Conservation (phyloP, 2,888 invertebrate species). For the Alviniconcha strummeri region DNA sequence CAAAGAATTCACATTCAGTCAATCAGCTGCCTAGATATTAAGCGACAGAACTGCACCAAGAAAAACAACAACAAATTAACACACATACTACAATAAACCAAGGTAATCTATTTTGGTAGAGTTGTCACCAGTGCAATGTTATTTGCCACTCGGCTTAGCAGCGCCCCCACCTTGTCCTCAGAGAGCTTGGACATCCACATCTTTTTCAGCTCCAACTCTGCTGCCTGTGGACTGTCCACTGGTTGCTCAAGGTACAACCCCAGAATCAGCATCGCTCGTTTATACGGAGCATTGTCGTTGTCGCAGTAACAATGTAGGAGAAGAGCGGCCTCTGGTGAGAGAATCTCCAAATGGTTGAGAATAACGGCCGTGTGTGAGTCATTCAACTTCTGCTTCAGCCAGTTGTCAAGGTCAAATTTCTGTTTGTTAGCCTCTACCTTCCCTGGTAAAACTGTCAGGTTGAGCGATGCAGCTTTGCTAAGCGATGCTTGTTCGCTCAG, state of each 20-base stretch:
- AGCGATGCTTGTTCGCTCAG: conserved; percentile 31
- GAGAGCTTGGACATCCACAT: conserved; percentile 56
- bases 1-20: no score
- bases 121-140: conserved; percentile 52
- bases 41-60: no score
- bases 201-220: conserved; percentile 48
- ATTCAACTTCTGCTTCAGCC: conserved; percentile 41
- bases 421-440: conserved; percentile 44
- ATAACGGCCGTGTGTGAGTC: conserved; percentile 50
- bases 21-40: no score
- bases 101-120: no score
- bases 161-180: conserved; percentile 57
- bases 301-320: conserved; percentile 68
- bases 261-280: conserved; percentile 59
- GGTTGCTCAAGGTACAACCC: conserved; percentile 47
- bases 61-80: no score
- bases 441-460: conserved; percentile 22
- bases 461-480: background rate
- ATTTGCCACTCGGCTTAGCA: conserved; percentile 62
- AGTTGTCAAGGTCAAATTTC: conserved; percentile 49
- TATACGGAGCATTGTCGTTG: conserved; percentile 67
- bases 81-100: no score
- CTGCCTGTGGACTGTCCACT: conserved; percentile 19
- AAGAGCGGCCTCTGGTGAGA: conserved; percentile 57
- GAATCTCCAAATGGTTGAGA: conserved; percentile 57